These are phyloP conservation scores for Hozukius guyotensis DNA, from an alignment of 2,797 vertebrate species.

Conservation along the genomic window DNA sequence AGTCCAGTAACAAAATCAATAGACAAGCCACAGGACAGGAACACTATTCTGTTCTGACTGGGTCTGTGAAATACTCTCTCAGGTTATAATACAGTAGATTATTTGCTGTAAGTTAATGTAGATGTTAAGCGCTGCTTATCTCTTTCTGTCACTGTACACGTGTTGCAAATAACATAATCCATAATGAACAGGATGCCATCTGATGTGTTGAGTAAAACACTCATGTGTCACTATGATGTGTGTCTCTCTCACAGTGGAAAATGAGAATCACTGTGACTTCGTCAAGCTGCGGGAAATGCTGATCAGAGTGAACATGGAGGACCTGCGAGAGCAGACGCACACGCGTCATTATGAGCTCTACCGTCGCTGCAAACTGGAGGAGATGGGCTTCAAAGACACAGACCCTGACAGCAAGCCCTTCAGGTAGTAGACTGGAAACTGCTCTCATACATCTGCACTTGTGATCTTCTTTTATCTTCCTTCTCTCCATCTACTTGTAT, in stretches of 20 bases:
- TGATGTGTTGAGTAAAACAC: constrained; percentile 1
- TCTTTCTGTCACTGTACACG: background rate
- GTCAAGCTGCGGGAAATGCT: constrained; percentile 98
- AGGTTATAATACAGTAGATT: background rate
- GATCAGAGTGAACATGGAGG: constrained; percentile 99
- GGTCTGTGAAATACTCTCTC: background rate
- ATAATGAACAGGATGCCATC: background rate
- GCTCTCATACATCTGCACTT: background rate
- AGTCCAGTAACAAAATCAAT: constrained; percentile 36
- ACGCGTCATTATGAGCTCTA: constrained; percentile 97
- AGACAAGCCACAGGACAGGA: constrained; percentile 15
- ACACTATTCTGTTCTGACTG: background rate
- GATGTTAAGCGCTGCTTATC: background rate
- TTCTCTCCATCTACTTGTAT: background rate
- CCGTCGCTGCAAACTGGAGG: constrained; percentile 96
- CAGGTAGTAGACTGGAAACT: constrained; percentile 81
- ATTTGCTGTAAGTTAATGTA: background rate
- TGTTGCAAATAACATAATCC: background rate
- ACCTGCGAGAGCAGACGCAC: constrained; percentile 97
- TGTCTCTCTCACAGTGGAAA: constrained; percentile 90
- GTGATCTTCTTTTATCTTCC: background rate
- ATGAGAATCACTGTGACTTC: constrained; percentile 97
- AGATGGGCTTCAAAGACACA: constrained; percentile 99
- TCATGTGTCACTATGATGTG: constrained; percentile 2
- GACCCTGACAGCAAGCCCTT: constrained; percentile 99